phyloP scores from a whole-genome alignment of 1,140 invertebrate species.

The Drosophila yakuba region DNA sequence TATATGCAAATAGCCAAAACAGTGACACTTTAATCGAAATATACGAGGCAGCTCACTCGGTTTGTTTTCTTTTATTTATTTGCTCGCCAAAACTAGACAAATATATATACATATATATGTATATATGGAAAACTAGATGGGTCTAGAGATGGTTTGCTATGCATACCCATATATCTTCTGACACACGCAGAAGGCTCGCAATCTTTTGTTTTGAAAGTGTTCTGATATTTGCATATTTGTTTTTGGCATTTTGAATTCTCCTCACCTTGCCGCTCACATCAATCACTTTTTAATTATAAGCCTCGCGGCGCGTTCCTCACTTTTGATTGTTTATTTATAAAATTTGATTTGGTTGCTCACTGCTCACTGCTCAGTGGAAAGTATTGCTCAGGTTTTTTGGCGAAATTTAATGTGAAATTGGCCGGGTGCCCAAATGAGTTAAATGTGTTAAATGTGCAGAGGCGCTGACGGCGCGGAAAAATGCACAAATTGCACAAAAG shows the following conservation, averaged over 20 bases:
- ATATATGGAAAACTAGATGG: no score
- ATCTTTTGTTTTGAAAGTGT: background rate
- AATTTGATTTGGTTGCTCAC: background rate
- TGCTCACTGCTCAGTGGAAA: constrained; percentile 17
- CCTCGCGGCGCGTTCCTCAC: constrained; percentile 2
- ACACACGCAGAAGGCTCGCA: background rate
- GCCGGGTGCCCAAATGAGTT: constrained; percentile 57
- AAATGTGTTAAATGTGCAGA: constrained; percentile 37
- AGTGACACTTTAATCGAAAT: background rate
- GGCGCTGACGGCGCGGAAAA: background rate
- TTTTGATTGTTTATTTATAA: constrained; percentile 47
- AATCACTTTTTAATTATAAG: constrained; percentile 55
- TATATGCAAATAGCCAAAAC: constrained; percentile 4
- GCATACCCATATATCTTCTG: background rate
- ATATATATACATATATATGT: background rate
- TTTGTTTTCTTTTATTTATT: background rate
- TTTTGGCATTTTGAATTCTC: background rate
- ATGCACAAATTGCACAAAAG: background rate
- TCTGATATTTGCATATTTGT: constrained; percentile 1
- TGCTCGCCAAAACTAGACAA: background rate
- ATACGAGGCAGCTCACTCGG: background rate
- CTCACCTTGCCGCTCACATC: constrained; percentile 21
- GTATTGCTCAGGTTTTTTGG: constrained; percentile 26
- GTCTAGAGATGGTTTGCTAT: no score
- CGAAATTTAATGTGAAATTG: constrained; percentile 61